Evolutionary conservation across 2,113 vertebrate genomes (phyloP).

Genomic region (Ochotona princeps): DNA sequence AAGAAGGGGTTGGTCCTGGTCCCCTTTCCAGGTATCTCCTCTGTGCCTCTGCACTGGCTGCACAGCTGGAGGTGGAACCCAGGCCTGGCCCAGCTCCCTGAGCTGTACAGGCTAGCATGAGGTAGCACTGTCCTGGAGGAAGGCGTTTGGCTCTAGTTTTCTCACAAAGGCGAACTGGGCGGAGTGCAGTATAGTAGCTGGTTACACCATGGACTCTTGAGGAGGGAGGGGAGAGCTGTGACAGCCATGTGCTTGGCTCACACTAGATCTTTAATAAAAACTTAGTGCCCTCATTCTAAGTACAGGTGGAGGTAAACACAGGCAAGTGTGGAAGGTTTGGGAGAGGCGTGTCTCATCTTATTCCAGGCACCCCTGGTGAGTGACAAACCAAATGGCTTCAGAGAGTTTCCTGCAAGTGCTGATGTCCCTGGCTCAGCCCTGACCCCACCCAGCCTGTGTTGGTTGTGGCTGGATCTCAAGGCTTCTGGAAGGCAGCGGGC

Average conservation of each 20-base stretch:
- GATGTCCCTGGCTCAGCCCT: not conserved
- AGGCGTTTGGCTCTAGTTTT: not conserved
- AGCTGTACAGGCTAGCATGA: not conserved
- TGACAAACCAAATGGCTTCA: not conserved
- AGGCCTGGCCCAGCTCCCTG: not conserved
- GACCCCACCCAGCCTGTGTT: not conserved
- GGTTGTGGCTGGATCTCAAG: too few species aligned
- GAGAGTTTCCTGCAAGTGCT: not conserved
- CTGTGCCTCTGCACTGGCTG: not conserved
- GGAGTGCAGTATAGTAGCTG: not conserved
- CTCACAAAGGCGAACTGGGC: not conserved
- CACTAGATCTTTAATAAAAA: not conserved
- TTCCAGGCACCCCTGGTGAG: not conserved
- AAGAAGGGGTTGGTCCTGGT: not conserved
- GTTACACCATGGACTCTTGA: not conserved
- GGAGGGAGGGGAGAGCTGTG: not conserved
- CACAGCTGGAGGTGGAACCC: not conserved
- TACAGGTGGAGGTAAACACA: not conserved
- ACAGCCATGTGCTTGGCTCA: not conserved
- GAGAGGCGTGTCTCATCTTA: fast-evolving
- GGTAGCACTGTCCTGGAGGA: not conserved
- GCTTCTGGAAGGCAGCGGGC: too few species aligned
- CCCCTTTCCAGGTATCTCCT: not conserved
- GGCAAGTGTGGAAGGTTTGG: not conserved
- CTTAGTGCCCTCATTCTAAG: not conserved